A percentile compares a stretch with the other conserved stretches of the same genome.
Conservation (phyloP, 2,888 invertebrate genomes). For the Euzophera pinguis region DNA sequence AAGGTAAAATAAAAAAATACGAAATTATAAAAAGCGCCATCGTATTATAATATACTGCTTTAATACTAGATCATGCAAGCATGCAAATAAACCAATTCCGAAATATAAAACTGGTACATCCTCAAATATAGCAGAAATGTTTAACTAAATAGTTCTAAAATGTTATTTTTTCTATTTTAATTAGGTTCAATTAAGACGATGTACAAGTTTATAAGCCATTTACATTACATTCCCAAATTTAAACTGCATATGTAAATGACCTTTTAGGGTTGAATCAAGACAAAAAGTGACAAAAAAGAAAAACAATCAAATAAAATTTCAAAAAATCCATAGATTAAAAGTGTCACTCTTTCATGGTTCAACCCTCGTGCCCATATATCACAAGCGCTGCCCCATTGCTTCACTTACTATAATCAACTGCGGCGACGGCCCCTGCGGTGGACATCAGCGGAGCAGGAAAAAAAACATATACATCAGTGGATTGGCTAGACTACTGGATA, state of each 20-base stretch:
- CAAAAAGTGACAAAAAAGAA: not conserved
- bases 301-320: not conserved
- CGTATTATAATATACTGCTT: not conserved
- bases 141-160: not conserved
- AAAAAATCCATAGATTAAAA: not conserved
- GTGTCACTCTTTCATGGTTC: not conserved
- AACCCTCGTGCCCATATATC: not conserved
- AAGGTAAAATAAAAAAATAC: not conserved
- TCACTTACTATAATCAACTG: slow-evolving; percentile 78
- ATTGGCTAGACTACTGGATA: slow-evolving; percentile 25
- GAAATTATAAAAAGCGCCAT: not conserved
- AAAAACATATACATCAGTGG: slow-evolving; percentile 44
- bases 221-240: not conserved
- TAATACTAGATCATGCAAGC: slow-evolving; percentile 1
- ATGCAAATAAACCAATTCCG: not conserved
- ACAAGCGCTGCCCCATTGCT: slow-evolving; percentile 23
- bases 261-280: not conserved
- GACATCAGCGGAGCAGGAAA: slow-evolving; percentile 39
- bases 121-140: not conserved
- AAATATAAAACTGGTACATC: not conserved
- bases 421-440: slow-evolving; percentile 70
- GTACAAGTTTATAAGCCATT: not conserved
- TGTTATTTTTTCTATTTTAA: not conserved
- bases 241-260: no score
- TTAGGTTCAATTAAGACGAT: not conserved